A percentile compares a stretch with the other conserved stretches of the same genome.
These are phyloP conservation scores for Epicauta chinensis DNA, from an alignment of 1,140 invertebrate species.

Conservation along the genomic window DNA sequence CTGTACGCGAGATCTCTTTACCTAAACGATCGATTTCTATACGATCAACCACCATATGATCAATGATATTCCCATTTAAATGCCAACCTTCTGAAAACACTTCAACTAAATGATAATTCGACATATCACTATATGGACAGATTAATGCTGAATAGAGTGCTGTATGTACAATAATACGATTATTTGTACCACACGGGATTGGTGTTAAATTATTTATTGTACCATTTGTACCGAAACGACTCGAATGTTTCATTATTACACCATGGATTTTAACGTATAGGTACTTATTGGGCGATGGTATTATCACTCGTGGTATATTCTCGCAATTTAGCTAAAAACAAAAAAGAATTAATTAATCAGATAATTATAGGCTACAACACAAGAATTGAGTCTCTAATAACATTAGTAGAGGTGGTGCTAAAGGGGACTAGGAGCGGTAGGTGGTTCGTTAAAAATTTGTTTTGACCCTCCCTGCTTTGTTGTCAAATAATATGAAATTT, in stretches of 20 bases:
- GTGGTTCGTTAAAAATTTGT: no score
- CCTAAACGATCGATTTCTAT: slow-evolving; percentile 52
- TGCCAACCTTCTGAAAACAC: slow-evolving; percentile 79
- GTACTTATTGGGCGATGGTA: slow-evolving; percentile 59
- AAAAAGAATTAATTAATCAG: neutral
- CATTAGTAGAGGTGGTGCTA: no score
- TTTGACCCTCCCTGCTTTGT: no score
- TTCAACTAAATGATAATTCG: slow-evolving; percentile 58
- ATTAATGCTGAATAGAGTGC: slow-evolving; percentile 61
- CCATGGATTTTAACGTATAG: slow-evolving; percentile 66
- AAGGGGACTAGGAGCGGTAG: no score
- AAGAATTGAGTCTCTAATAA: no score
- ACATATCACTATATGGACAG: slow-evolving; percentile 57
- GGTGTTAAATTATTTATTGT: slow-evolving; percentile 25
- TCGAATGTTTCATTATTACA: slow-evolving; percentile 50
- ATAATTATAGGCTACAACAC: no score
- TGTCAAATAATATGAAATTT: no score
- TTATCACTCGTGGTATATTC: slow-evolving; percentile 70
- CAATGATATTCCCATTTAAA: slow-evolving; percentile 24
- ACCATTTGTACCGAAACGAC: slow-evolving; percentile 46
- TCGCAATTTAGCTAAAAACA: slow-evolving; percentile 63
- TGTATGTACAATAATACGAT: slow-evolving; percentile 66
- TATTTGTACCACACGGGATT: slow-evolving; percentile 58
- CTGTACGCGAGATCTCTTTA: slow-evolving; percentile 56
- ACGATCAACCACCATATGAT: slow-evolving; percentile 45